Percentiles rank a stretch among this genome's conserved stretches.
Conservation (phyloP, 2,113 vertebrate species). For the Protomyctophum bolini region DNA sequence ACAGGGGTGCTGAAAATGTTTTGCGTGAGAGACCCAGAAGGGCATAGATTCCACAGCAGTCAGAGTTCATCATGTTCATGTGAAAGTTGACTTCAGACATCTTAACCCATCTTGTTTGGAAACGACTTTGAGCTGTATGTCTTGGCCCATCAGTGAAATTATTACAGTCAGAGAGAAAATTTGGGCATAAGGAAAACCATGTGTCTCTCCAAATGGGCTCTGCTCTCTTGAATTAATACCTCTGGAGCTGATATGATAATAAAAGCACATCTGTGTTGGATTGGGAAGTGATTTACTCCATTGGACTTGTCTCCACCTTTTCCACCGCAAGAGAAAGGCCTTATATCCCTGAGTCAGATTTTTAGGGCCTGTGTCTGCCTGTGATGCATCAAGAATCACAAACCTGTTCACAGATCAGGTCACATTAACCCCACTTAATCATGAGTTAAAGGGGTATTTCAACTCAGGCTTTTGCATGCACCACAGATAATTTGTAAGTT, state of each 20-base stretch:
- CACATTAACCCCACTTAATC: not conserved
- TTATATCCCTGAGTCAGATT: not conserved
- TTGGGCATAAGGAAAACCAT: constrained; percentile 28
- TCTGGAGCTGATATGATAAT: constrained; percentile 32
- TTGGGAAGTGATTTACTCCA: constrained; percentile 32
- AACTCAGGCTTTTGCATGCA: no score
- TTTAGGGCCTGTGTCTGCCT: not conserved
- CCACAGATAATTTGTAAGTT: no score
- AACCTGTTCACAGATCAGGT: not conserved
- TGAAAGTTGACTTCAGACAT: constrained; percentile 26
- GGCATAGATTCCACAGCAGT: constrained; percentile 13
- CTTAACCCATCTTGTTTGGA: constrained; percentile 31
- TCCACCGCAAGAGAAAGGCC: not conserved
- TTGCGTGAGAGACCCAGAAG: not conserved
- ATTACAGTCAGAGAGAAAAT: constrained; percentile 16
- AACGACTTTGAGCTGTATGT: constrained; percentile 43
- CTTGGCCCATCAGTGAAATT: constrained; percentile 39
- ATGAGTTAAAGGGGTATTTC: no score
- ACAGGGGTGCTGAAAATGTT: not conserved
- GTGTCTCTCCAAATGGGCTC: constrained; percentile 26
- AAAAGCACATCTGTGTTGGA: constrained; percentile 42
- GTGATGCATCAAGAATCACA: constrained; percentile 6
- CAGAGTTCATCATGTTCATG: constrained; percentile 32
- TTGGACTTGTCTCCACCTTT: constrained; percentile 17
- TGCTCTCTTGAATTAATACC: constrained; percentile 41